Evolutionary conservation across 2,888 invertebrate species (phyloP).

Genomic region (Melieria picta): DNA sequence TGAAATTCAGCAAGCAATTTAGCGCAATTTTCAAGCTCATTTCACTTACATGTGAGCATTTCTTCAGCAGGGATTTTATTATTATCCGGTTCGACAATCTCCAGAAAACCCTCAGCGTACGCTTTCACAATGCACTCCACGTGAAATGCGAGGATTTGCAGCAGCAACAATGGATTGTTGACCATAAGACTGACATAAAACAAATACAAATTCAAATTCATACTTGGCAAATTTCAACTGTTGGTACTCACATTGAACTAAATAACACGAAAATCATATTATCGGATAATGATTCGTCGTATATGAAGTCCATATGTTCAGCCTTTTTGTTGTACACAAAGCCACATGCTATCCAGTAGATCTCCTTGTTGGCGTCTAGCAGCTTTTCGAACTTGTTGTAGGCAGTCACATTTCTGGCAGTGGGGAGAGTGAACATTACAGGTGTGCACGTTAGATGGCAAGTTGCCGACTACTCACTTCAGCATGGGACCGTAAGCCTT

Average conservation of each 20-base stretch:
- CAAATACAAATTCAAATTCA: slow-evolving; percentile 14
- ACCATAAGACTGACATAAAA: slow-evolving; percentile 67
- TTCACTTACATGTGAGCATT: slow-evolving; percentile 62
- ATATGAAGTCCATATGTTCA: slow-evolving; percentile 64
- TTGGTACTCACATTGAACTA: slow-evolving; percentile 60
- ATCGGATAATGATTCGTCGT: slow-evolving; percentile 62
- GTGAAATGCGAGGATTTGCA: slow-evolving; percentile 74
- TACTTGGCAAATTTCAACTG: background rate
- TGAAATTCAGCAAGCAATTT: background rate
- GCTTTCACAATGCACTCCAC: slow-evolving; percentile 74
- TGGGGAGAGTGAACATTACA: background rate
- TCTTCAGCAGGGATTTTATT: slow-evolving; percentile 64
- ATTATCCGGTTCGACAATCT: slow-evolving; percentile 62
- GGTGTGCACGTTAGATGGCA: background rate
- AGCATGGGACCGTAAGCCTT: slow-evolving; percentile 63
- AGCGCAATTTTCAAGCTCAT: background rate
- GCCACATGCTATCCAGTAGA: slow-evolving; percentile 63
- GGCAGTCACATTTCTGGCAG: slow-evolving; percentile 58
- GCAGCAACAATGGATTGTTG: slow-evolving; percentile 73
- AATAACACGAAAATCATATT: slow-evolving; percentile 64
- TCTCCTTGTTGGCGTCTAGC: slow-evolving; percentile 59
- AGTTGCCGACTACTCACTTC: slow-evolving; percentile 51
- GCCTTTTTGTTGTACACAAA: slow-evolving; percentile 62
- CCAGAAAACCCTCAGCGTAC: slow-evolving; percentile 67
- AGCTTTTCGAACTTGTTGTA: slow-evolving; percentile 61